phyloP scores from a whole-genome alignment of 2,113 vertebrate species.

The Lophochroa leadbeateri region DNA sequence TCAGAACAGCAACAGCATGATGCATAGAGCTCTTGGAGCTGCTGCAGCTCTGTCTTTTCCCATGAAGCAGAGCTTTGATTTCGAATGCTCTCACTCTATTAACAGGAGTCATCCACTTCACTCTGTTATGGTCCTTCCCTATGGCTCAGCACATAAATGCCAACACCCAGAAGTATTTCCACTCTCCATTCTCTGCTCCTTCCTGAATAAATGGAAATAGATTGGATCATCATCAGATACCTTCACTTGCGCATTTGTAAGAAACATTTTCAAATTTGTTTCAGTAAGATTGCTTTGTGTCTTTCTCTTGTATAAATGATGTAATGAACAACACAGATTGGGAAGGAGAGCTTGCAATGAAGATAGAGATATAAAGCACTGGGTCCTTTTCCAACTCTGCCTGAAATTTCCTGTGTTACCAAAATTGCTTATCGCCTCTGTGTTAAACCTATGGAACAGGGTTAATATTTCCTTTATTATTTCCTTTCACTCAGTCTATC shows the following conservation, averaged over 20 bases:
- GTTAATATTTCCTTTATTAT: neutral
- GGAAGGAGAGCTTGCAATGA: neutral
- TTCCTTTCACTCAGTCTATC: neutral
- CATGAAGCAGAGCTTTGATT: neutral
- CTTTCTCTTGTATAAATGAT: neutral
- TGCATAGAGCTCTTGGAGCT: neutral
- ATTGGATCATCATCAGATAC: accelerated
- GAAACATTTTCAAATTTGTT: neutral
- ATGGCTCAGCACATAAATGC: neutral
- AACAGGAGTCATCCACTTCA: neutral
- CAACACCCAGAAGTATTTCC: accelerated
- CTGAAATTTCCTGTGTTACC: neutral
- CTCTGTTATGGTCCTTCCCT: neutral
- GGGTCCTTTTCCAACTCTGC: neutral
- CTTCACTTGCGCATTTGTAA: neutral
- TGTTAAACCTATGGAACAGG: neutral
- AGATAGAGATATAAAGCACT: neutral
- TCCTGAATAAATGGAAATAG: neutral
- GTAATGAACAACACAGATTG: neutral
- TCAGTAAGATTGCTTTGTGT: neutral
- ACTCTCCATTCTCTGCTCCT: neutral
- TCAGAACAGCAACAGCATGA: neutral
- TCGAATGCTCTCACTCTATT: neutral
- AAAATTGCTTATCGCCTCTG: neutral
- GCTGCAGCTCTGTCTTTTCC: neutral